Percentiles rank a stretch among this genome's conserved stretches.
Evolutionary conservation across 2,888 invertebrate genomes (phyloP).

Genomic region (Lepidonotus clava): DNA sequence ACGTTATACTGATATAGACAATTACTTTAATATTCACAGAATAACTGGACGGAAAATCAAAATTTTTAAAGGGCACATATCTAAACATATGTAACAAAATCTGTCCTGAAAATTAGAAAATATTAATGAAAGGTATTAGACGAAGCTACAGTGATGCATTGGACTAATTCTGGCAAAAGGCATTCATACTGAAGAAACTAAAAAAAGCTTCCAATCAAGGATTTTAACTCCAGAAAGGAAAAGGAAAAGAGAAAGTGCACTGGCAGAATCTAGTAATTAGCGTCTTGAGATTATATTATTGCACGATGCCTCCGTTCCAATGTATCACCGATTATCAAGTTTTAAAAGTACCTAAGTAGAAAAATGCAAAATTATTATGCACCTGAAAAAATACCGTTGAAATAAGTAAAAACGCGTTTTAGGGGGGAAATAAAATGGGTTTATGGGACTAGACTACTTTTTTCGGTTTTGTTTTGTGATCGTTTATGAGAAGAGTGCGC

Average conservation of each 20-base stretch:
- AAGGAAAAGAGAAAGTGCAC: background rate
- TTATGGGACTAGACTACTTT: no score
- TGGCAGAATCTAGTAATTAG: background rate
- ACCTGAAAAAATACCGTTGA: background rate
- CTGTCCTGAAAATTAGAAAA: background rate
- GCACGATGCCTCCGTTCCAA: constrained; percentile 50
- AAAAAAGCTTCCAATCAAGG: background rate
- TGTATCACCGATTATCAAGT: constrained; percentile 20
- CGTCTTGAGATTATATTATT: background rate
- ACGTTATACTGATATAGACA: no score
- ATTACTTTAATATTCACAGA: no score
- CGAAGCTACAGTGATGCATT: constrained; percentile 32
- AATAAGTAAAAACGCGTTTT: no score
- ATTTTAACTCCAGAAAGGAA: background rate
- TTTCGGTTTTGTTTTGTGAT: no score
- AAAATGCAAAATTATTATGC: background rate
- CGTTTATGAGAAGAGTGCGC: no score
- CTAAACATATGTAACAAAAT: no score
- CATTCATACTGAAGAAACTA: background rate
- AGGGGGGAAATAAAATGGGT: no score
- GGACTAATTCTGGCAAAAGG: constrained; percentile 6
- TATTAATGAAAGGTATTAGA: background rate
- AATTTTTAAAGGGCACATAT: no score
- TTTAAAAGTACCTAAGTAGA: constrained; percentile 9
- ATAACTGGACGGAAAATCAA: no score